Conservation (phyloP, 2,797 vertebrate species). For the Parambassis ranga region DNA sequence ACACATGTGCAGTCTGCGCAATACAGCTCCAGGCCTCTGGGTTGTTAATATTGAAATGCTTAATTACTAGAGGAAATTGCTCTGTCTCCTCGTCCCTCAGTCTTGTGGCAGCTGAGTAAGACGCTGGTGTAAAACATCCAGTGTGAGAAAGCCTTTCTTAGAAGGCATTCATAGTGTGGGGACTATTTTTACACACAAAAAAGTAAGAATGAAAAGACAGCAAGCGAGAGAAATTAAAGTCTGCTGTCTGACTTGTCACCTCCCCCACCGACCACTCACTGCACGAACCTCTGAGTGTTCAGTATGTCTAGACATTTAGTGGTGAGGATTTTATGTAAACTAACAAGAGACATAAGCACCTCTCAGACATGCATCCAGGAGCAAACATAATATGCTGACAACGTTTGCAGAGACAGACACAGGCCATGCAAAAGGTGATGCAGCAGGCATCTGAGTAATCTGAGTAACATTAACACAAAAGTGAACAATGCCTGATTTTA, state of each 20-base stretch:
- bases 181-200: neutral
- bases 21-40: constrained; percentile 10
- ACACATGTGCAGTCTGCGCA: constrained; percentile 11
- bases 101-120: neutral
- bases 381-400: too few relatives aligned
- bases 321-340: neutral
- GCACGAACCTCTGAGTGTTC: neutral
- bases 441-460: too few relatives aligned
- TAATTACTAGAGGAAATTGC: constrained; percentile 36
- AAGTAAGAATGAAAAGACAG: neutral
- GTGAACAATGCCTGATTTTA: too few relatives aligned
- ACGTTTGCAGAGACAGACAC: too few relatives aligned
- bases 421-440: too few relatives aligned
- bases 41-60: constrained; percentile 31
- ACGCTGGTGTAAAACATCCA: neutral
- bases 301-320: neutral
- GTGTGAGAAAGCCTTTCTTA: neutral
- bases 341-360: neutral
- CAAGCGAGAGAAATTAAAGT: neutral
- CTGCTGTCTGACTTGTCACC: neutral
- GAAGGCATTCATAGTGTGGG: neutral
- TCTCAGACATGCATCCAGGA: too few relatives aligned
- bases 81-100: neutral
- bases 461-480: too few relatives aligned
- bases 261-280: neutral